Evolutionary conservation across 2,888 invertebrate genomes (phyloP).

Genomic region (Chesias legatella): DNA sequence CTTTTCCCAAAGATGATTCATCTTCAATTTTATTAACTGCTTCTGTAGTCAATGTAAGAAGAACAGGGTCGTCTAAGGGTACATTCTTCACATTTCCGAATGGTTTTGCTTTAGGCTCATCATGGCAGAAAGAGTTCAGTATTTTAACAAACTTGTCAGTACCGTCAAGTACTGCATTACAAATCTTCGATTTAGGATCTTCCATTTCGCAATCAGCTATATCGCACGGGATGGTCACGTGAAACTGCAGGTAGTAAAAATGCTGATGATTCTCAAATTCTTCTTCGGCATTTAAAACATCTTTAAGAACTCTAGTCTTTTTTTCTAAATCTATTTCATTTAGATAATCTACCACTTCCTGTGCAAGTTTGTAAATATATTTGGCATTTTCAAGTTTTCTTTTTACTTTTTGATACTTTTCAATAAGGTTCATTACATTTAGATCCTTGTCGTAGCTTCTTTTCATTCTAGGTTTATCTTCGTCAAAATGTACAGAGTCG

Average conservation of each 20-base stretch:
- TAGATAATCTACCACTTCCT: slow-evolving; percentile 53
- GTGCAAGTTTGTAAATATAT: slow-evolving; percentile 48
- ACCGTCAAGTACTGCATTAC: slow-evolving; percentile 74
- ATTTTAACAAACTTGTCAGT: slow-evolving; percentile 64
- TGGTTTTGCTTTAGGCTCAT: slow-evolving; percentile 40
- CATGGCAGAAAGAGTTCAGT: slow-evolving; percentile 71
- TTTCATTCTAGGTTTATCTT: slow-evolving; percentile 39
- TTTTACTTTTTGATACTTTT: slow-evolving; percentile 51
- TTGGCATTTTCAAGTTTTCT: slow-evolving; percentile 50
- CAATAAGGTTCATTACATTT: slow-evolving; percentile 42
- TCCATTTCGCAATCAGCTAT: slow-evolving; percentile 46
- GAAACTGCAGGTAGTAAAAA: slow-evolving; percentile 55
- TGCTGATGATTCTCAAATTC: slow-evolving; percentile 50
- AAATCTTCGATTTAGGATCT: slow-evolving; percentile 64
- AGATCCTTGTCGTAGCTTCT: slow-evolving; percentile 56
- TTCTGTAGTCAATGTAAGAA: slow-evolving; percentile 40
- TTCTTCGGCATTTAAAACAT: slow-evolving; percentile 55
- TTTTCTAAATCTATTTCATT: slow-evolving; percentile 54
- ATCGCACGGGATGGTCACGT: slow-evolving; percentile 50
- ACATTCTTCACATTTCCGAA: slow-evolving; percentile 35
- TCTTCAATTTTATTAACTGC: slow-evolving; percentile 54
- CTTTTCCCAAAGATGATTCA: slow-evolving; percentile 40
- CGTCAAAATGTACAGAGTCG: slow-evolving; percentile 30
- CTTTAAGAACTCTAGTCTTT: slow-evolving; percentile 48
- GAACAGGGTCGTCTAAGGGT: slow-evolving; percentile 47